Evolutionary conservation across 2,888 invertebrate genomes (phyloP).

Genomic region (Tricholauxania praeusta): DNA sequence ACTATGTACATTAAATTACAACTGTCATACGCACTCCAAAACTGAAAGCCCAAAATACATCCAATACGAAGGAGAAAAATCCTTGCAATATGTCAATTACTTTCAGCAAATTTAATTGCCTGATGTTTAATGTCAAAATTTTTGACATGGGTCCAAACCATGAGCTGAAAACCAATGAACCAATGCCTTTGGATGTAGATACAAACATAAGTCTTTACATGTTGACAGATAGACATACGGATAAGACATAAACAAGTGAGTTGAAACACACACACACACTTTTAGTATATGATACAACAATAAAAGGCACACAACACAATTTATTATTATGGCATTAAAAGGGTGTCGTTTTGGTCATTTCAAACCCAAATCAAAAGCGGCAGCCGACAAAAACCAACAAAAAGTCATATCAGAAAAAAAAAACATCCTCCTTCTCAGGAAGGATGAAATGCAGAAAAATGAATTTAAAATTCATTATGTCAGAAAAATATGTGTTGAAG

Average conservation of each 20-base stretch:
- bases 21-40: too few relatives aligned
- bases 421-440: background rate
- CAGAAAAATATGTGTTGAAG: conserved; percentile 19
- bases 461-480: conserved; percentile 19
- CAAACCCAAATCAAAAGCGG: conserved; percentile 23
- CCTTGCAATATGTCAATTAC: conserved; percentile 31
- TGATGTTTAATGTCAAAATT: conserved; percentile 34
- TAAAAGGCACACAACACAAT: background rate
- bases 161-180: too few relatives aligned
- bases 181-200: too few relatives aligned
- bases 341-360: conserved; percentile 25
- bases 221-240: background rate
- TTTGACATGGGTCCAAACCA: conserved; percentile 32
- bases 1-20: too few relatives aligned
- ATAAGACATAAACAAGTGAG: conserved; percentile 7
- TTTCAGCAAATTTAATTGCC: conserved; percentile 35
- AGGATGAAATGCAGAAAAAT: background rate
- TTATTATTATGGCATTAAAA: background rate
- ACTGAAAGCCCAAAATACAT: too few relatives aligned
- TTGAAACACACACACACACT: too few relatives aligned
- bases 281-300: background rate
- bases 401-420: background rate
- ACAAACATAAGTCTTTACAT: background rate
- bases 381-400: too few relatives aligned
- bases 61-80: background rate